These are phyloP conservation scores for Hylaea fasciaria DNA, from an alignment of 2,888 invertebrate genomes.

Conservation along the genomic window DNA sequence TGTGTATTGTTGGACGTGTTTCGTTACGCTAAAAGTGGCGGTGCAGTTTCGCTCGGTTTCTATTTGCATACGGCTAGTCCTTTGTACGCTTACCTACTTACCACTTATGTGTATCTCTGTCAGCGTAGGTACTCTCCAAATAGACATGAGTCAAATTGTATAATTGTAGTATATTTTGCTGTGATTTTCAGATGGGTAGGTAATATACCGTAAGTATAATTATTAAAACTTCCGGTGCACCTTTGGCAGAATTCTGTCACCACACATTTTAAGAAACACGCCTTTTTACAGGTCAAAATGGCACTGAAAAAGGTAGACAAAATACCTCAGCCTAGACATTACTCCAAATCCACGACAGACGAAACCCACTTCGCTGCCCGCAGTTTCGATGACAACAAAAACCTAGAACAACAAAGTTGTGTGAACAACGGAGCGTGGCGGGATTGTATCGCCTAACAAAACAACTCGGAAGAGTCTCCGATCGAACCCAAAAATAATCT, in stretches of 20 bases:
- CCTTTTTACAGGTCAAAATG: no score
- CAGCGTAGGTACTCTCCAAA: not conserved
- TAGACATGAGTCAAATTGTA: not conserved
- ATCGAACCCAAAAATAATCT: constrained; percentile 66
- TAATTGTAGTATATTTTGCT: no score
- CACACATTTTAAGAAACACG: no score
- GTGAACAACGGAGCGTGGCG: constrained; percentile 57
- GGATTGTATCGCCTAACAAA: constrained; percentile 63
- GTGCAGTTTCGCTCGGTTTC: constrained; percentile 48
- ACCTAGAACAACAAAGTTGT: constrained; percentile 55
- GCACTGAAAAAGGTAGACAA: not conserved
- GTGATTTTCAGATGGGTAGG: no score
- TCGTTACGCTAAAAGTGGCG: constrained; percentile 61
- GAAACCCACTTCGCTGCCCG: constrained; percentile 33
- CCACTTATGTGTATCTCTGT: not conserved
- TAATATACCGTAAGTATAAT: no score
- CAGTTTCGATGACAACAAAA: constrained; percentile 56
- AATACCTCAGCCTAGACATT: not conserved
- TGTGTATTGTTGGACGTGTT: constrained; percentile 57
- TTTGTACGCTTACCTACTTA: not conserved
- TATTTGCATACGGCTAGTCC: constrained; percentile 32
- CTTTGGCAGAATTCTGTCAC: no score
- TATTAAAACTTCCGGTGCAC: no score
- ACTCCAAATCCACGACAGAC: constrained; percentile 20
- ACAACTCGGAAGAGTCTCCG: constrained; percentile 76